These are phyloP conservation scores for Horisme vitalbata DNA, from an alignment of 2,888 invertebrate species.

Conservation along the genomic window DNA sequence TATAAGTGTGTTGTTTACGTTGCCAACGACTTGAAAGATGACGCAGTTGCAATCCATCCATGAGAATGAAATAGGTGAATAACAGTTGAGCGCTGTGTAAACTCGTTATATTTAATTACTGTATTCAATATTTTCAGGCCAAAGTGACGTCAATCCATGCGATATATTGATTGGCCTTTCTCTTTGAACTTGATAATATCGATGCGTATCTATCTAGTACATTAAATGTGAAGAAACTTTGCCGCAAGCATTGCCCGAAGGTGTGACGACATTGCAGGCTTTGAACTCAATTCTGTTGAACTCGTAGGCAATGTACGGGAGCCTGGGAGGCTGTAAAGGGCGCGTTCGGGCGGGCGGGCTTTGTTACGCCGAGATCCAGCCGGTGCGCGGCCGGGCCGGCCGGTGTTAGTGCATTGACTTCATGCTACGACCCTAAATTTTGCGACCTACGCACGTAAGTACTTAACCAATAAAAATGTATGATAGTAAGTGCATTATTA, in stretches of 20 bases:
- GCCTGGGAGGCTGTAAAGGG: slow-evolving; percentile 37
- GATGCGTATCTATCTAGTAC: slow-evolving; percentile 13
- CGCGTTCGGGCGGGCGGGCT: slow-evolving; percentile 29
- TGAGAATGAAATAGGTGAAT: slow-evolving; percentile 39
- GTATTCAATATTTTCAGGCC: slow-evolving; percentile 5
- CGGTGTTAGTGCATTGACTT: no score
- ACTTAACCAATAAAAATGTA: slow-evolving; percentile 3
- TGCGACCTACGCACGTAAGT: slow-evolving; percentile 4
- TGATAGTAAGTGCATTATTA: no score
- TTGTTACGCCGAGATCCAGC: no score
- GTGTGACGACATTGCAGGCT: slow-evolving; percentile 34
- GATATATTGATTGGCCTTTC: slow-evolving; percentile 2
- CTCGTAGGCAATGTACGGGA: slow-evolving; percentile 40
- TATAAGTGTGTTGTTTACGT: slow-evolving; percentile 30
- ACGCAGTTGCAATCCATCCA: slow-evolving; percentile 43
- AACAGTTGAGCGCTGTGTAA: slow-evolving; percentile 22
- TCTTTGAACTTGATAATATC: slow-evolving; percentile 2
- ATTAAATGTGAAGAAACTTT: slow-evolving; percentile 14
- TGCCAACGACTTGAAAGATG: slow-evolving; percentile 39
- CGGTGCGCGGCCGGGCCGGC: slow-evolving; percentile 30
- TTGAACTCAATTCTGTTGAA: slow-evolving; percentile 37
- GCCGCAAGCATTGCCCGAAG: slow-evolving; percentile 30
- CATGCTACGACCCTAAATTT: no score
- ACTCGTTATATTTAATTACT: slow-evolving; percentile 1
- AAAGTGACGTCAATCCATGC: slow-evolving; percentile 9